Percentiles rank a stretch among this genome's conserved stretches.
Conservation (phyloP, 2,888 invertebrate species). For the Philereme vetulata region DNA sequence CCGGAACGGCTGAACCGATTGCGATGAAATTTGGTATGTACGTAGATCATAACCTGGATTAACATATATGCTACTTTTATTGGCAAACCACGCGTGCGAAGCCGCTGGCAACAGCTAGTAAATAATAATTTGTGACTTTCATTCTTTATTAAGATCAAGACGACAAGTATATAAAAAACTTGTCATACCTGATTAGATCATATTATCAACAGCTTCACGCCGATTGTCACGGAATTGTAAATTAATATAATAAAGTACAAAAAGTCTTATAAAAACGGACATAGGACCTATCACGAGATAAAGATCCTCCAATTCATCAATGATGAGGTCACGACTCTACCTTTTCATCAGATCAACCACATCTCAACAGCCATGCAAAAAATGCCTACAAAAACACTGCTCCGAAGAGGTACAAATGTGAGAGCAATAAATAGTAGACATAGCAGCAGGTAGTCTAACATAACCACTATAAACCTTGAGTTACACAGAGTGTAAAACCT, state of each 20-base stretch:
- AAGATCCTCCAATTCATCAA: conserved; percentile 27
- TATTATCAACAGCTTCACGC: neutral
- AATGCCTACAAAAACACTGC: conserved; percentile 3
- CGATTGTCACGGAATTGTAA: conserved; percentile 12
- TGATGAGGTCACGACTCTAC: conserved; percentile 36
- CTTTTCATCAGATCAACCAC: conserved; percentile 33
- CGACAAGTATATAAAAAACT: too few relatives aligned
- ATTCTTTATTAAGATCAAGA: too few relatives aligned
- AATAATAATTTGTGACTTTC: too few relatives aligned
- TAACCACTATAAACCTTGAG: too few relatives aligned
- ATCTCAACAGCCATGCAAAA: conserved; percentile 34
- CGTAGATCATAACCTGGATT: too few relatives aligned
- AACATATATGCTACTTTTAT: too few relatives aligned
- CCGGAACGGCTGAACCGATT: too few relatives aligned
- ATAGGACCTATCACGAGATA: conserved; percentile 13
- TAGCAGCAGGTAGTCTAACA: too few relatives aligned
- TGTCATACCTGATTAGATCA: neutral
- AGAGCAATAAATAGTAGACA: conserved; percentile 5
- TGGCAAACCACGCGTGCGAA: too few relatives aligned
- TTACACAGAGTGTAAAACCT: too few relatives aligned
- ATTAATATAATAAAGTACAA: conserved; percentile 10
- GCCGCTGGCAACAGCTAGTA: too few relatives aligned
- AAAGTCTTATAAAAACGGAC: conserved; percentile 27
- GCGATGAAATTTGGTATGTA: too few relatives aligned
- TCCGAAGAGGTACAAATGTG: neutral